phyloP scores from a whole-genome alignment of 2,113 vertebrate species.

The Neolamprologus cancellatus region DNA sequence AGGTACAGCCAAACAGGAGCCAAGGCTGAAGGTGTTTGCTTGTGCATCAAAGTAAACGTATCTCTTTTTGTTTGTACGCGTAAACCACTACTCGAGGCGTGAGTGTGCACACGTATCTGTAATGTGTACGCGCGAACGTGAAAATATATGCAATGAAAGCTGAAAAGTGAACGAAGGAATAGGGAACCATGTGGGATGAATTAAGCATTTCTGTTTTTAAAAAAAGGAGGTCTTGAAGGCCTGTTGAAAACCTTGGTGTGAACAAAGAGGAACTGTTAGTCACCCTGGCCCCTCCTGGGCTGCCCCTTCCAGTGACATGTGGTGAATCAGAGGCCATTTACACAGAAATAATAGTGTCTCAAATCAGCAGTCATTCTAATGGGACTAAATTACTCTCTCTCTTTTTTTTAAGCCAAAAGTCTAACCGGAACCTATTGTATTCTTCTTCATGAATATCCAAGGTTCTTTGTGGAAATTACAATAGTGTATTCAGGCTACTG shows the following conservation, averaged over 20 bases:
- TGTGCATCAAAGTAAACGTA: background rate
- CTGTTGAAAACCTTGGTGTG: slow-evolving; percentile 51
- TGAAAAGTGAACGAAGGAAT: background rate
- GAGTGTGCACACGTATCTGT: background rate
- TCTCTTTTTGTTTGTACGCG: background rate
- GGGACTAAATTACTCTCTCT: slow-evolving; percentile 26
- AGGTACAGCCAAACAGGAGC: slow-evolving; percentile 33
- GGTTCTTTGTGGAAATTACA: background rate
- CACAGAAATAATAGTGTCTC: slow-evolving; percentile 40
- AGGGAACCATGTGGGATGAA: slow-evolving; percentile 76
- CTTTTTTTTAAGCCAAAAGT: background rate
- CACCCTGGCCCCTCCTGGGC: slow-evolving; percentile 13
- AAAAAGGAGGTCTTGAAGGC: slow-evolving; percentile 43
- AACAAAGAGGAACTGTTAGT: slow-evolving; percentile 64
- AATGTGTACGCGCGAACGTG: background rate
- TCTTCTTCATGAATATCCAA: background rate
- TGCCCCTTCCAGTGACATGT: slow-evolving; percentile 23
- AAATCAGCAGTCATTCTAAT: slow-evolving; percentile 55
- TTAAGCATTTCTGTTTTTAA: slow-evolving; percentile 61
- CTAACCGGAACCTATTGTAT: background rate
- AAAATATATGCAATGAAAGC: background rate
- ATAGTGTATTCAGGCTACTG: background rate
- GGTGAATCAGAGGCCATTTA: slow-evolving; percentile 52
- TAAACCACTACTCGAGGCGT: background rate
- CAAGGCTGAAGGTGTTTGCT: slow-evolving; percentile 38